A percentile compares a stretch with the other conserved stretches of the same genome.
Conservation (phyloP, 2,113 vertebrate species). For the Hypomesus transpacificus region DNA sequence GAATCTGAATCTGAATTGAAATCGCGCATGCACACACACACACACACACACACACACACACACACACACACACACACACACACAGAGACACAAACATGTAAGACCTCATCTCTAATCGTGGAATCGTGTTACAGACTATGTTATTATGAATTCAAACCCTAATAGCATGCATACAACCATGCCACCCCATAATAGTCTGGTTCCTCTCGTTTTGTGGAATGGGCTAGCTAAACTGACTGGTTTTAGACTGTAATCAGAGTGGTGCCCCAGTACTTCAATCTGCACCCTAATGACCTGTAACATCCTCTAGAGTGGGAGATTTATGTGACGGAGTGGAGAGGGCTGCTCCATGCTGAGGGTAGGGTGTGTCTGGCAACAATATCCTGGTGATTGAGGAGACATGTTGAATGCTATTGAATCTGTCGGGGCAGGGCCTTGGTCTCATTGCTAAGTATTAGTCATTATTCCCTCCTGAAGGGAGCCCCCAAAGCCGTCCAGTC, state of each 20-base stretch:
- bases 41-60: no score
- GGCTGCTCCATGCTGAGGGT: constrained; percentile 1
- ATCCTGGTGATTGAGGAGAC: constrained; percentile 40
- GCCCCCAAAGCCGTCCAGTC: neutral
- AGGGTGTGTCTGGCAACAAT: constrained; percentile 42
- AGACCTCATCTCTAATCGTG: no score
- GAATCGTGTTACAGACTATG: no score
- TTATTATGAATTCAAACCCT: no score
- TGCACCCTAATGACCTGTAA: constrained; percentile 39
- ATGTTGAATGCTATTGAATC: constrained; percentile 30
- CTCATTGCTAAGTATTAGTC: constrained; percentile 2
- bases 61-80: no score
- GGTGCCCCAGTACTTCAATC: constrained; percentile 37
- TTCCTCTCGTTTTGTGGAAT: no score
- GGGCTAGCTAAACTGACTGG: no score
- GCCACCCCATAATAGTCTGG: no score
- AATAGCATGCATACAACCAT: no score
- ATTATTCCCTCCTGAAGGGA: constrained; percentile 12
- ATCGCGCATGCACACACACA: no score
- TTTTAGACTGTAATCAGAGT: constrained; percentile 21
- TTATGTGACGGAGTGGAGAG: constrained; percentile 29
- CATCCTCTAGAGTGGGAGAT: constrained; percentile 26
- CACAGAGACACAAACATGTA: no score
- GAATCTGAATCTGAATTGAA: no score
- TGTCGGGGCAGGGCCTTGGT: neutral